A percentile compares a stretch with the other conserved stretches of the same genome.
phyloP scores from a whole-genome alignment of 2,113 vertebrate species.

The Leucopternis melanops region DNA sequence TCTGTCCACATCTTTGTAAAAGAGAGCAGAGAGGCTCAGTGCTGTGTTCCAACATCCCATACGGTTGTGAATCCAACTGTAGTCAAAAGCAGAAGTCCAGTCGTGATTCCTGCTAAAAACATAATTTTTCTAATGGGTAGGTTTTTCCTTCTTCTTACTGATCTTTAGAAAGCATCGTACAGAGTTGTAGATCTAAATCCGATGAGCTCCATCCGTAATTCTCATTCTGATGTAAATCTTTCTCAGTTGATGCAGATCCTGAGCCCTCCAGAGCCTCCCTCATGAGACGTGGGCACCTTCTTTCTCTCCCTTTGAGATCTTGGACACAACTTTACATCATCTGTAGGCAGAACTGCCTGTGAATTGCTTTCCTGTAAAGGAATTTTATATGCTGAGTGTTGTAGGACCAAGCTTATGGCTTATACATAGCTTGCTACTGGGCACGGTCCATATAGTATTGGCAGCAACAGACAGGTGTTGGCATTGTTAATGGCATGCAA shows the following conservation, averaged over 20 bases:
- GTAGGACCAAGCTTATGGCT: neutral
- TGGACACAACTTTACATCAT: neutral
- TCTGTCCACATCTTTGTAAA: neutral
- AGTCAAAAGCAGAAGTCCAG: neutral
- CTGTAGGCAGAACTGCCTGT: neutral
- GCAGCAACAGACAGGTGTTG: neutral
- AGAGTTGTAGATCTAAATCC: neutral
- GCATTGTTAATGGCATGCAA: neutral
- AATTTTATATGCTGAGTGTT: neutral
- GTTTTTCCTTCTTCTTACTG: neutral
- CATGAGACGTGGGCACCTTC: accelerated
- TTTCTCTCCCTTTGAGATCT: neutral
- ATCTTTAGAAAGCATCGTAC: neutral
- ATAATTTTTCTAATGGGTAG: neutral
- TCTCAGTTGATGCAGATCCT: neutral
- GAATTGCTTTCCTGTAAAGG: neutral
- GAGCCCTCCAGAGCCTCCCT: neutral
- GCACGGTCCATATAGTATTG: neutral
- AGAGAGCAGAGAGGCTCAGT: neutral
- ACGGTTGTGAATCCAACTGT: neutral
- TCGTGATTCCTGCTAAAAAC: neutral
- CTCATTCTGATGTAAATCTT: neutral
- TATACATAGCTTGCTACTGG: neutral
- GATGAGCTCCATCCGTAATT: neutral
- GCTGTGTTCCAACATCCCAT: neutral